Conservation (phyloP, 2,888 invertebrate genomes). For the Leptinotarsa rubiginosa region DNA sequence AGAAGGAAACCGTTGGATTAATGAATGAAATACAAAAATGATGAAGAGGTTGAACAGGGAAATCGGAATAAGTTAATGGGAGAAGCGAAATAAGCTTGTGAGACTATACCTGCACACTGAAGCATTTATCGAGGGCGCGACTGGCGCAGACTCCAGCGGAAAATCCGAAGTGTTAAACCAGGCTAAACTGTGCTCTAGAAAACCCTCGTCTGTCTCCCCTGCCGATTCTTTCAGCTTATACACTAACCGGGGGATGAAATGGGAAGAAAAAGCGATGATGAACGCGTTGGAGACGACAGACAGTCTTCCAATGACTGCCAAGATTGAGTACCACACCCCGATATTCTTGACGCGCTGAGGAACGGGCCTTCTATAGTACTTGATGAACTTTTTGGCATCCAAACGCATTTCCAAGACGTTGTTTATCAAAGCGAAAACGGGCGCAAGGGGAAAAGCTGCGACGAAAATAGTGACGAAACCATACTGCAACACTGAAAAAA, state of each 20-base stretch:
- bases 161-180: constrained; percentile 76
- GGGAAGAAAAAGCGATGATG: constrained; percentile 84
- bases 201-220: constrained; percentile 71
- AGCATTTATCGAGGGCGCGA: constrained; percentile 55
- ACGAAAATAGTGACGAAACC: constrained; percentile 90
- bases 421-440: constrained; percentile 83
- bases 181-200: constrained; percentile 77
- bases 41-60: not conserved
- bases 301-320: constrained; percentile 79
- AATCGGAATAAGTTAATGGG: not conserved
- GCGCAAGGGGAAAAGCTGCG: constrained; percentile 87
- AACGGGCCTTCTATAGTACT: constrained; percentile 79
- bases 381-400: constrained; percentile 85
- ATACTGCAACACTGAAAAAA: constrained; percentile 81
- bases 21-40: no score
- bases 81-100: not conserved
- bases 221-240: constrained; percentile 68
- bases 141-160: constrained; percentile 62
- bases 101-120: constrained; percentile 70
- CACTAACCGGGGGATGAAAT: constrained; percentile 83
- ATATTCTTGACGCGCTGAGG: constrained; percentile 80
- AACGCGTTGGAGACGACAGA: constrained; percentile 84
- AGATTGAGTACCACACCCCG: constrained; percentile 83
- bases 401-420: constrained; percentile 86
- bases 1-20: not conserved